Conservation (phyloP, 1,140 invertebrate genomes). For the Drosophila tropicalis region DNA sequence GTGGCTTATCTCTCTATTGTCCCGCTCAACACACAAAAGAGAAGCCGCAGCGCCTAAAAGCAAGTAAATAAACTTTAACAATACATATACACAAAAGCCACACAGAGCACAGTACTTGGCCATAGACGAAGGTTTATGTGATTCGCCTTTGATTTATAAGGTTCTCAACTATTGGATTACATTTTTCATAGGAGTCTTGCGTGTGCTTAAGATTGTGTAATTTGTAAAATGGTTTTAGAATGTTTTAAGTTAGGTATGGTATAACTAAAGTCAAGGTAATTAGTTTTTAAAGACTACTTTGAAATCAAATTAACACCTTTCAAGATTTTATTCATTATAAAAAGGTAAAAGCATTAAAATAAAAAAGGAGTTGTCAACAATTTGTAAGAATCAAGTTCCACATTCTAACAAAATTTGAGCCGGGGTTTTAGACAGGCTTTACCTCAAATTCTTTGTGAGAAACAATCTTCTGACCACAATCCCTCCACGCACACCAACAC, state of each 20-base stretch:
- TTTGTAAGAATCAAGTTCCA: neutral
- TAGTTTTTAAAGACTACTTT: too few relatives aligned
- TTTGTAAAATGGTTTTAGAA: too few relatives aligned
- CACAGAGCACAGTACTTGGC: neutral
- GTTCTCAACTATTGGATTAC: neutral
- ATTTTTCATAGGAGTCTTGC: neutral
- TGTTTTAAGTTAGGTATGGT: too few relatives aligned
- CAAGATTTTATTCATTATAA: too few relatives aligned
- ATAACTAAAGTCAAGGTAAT: too few relatives aligned
- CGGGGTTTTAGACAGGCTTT: neutral
- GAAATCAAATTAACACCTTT: too few relatives aligned
- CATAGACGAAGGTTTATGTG: neutral
- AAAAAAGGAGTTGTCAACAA: neutral
- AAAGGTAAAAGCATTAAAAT: too few relatives aligned
- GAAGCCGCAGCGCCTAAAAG: slow-evolving; percentile 45
- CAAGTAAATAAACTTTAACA: slow-evolving; percentile 47
- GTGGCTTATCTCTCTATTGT: slow-evolving; percentile 7
- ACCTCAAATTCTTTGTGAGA: neutral
- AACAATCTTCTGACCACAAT: slow-evolving; percentile 5
- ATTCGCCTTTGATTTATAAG: neutral
- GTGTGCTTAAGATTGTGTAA: too few relatives aligned
- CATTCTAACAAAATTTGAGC: neutral
- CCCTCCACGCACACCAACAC: neutral
- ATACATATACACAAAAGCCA: too few relatives aligned
- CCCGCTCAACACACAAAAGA: neutral